phyloP scores from a whole-genome alignment of 1,140 invertebrate species.

The Drosophila leontia region DNA sequence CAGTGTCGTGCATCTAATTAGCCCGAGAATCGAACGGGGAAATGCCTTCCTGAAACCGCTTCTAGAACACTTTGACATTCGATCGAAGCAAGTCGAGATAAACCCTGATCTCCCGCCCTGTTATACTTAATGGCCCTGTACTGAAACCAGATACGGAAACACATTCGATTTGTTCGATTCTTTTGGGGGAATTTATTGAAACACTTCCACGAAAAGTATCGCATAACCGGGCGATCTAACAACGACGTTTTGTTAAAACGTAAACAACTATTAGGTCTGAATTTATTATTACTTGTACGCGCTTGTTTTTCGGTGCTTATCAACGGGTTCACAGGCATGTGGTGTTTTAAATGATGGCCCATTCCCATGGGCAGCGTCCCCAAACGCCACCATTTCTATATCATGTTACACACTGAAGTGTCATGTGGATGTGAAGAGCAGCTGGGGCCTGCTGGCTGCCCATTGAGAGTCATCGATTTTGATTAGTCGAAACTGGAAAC shows the following conservation, averaged over 20 bases:
- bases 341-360: conserved; percentile 31
- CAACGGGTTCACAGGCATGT: conserved; percentile 35
- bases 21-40: background rate
- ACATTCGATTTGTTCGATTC: conserved; percentile 36
- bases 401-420: conserved; percentile 38
- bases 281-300: conserved; percentile 28
- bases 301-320: conserved; percentile 10
- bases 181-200: conserved; percentile 3
- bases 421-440: conserved; percentile 58
- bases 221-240: conserved; percentile 24
- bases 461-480: conserved; percentile 59
- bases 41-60: conserved; percentile 36
- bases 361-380: conserved; percentile 22
- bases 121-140: conserved; percentile 35
- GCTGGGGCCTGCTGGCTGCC: conserved; percentile 34
- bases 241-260: conserved; percentile 34
- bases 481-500: conserved; percentile 39
- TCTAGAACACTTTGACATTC: conserved; percentile 52
- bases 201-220: conserved; percentile 17
- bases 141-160: conserved; percentile 49
- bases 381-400: conserved; percentile 20
- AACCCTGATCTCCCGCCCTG: conserved; percentile 37
- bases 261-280: conserved; percentile 10
- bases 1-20: conserved; percentile 66
- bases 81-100: conserved; percentile 23